Percentiles rank a stretch among this genome's conserved stretches.
These are phyloP conservation scores for Xestia xanthographa DNA, from an alignment of 2,888 invertebrate species.

Conservation along the genomic window DNA sequence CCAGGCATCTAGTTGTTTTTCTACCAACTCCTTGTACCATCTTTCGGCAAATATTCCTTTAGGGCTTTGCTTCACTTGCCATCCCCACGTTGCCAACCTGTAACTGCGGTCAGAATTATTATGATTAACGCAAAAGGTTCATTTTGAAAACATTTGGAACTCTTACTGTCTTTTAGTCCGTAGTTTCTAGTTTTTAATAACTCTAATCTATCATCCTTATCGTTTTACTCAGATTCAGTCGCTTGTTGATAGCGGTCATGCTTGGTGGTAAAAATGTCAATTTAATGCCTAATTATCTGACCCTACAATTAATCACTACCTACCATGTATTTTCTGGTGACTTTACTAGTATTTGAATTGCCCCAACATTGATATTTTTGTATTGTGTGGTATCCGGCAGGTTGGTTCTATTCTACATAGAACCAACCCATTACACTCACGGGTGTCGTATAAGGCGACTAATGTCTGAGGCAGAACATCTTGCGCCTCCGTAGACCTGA, in stretches of 20 bases:
- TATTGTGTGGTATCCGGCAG: too few species aligned
- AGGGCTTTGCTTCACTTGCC: not conserved
- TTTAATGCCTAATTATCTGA: too few species aligned
- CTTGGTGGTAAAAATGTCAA: too few species aligned
- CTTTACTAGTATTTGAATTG: not conserved
- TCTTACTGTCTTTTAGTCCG: not conserved
- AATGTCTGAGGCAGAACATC: too few species aligned
- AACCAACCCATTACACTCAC: too few species aligned
- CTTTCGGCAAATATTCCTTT: not conserved
- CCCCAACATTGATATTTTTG: not conserved
- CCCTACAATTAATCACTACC: not conserved
- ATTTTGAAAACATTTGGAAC: not conserved
- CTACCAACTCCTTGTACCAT: not conserved
- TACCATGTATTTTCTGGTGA: not conserved
- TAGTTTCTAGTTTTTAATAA: not conserved
- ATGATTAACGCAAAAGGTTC: not conserved
- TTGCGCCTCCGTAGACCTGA: too few species aligned
- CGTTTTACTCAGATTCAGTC: not conserved
- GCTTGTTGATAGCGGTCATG: not conserved
- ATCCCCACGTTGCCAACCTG: not conserved
- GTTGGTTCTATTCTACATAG: too few species aligned
- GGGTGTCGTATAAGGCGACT: too few species aligned
- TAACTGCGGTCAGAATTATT: not conserved
- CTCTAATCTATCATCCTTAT: not conserved
- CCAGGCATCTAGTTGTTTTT: not conserved